phyloP scores from a whole-genome alignment of 30 jellyfish, hydroid and myxozoan genomes.

The Hydractinia symbiolongicarpus region DNA sequence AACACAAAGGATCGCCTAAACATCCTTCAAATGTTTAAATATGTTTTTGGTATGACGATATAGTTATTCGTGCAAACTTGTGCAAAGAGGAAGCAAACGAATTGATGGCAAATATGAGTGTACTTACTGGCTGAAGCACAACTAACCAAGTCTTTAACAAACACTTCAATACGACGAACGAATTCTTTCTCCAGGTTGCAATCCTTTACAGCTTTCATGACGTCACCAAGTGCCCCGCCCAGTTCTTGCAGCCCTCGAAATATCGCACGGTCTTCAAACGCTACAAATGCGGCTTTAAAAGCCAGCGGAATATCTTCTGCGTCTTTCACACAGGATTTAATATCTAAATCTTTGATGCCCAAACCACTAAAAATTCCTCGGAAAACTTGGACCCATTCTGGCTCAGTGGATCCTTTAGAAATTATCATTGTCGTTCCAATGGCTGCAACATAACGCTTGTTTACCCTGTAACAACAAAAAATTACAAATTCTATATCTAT shows the following conservation, averaged over 20 bases:
- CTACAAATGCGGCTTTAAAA: slow-evolving; percentile 60
- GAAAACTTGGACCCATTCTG: slow-evolving; percentile 88
- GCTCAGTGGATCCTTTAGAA: slow-evolving; percentile 60
- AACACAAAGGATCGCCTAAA: too few relatives aligned
- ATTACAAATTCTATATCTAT: background rate
- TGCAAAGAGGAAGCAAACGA: too few relatives aligned
- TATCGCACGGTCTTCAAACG: slow-evolving; percentile 75
- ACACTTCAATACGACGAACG: slow-evolving; percentile 41
- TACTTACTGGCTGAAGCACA: slow-evolving; percentile 55
- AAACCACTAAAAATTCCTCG: slow-evolving; percentile 90
- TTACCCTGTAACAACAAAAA: slow-evolving; percentile 40
- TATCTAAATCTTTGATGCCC: slow-evolving; percentile 47
- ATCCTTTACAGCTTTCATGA: slow-evolving; percentile 39
- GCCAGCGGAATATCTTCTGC: slow-evolving; percentile 49
- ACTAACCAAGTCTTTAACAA: slow-evolving; percentile 58
- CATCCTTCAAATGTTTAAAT: too few relatives aligned
- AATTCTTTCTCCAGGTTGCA: slow-evolving; percentile 46
- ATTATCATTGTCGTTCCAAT: slow-evolving; percentile 48
- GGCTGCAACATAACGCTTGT: slow-evolving; percentile 76
- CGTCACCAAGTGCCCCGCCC: slow-evolving; percentile 68
- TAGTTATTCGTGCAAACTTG: too few relatives aligned
- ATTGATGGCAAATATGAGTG: too few relatives aligned
- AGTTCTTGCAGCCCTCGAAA: slow-evolving; percentile 66
- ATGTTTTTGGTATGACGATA: too few relatives aligned
- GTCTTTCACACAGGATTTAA: slow-evolving; percentile 81